phyloP scores from a whole-genome alignment of 2,113 vertebrate species.

The Stigmatopora argus region DNA sequence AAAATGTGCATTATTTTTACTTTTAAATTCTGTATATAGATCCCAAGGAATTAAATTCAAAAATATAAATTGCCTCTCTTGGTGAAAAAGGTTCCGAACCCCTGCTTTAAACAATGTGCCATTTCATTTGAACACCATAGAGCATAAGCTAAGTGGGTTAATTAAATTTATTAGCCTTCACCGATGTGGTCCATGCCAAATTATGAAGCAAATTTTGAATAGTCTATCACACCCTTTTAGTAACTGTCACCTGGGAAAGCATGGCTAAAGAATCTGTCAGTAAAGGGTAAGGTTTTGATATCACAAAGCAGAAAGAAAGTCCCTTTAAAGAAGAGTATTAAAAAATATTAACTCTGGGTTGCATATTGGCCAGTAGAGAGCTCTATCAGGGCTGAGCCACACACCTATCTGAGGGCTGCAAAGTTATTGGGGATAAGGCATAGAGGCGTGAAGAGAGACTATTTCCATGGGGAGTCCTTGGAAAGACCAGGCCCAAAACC shows the following conservation, averaged over 20 bases:
- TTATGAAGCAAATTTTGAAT: conserved; percentile 16
- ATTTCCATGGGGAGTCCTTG: conserved; percentile 61
- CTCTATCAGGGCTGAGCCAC: conserved; percentile 55
- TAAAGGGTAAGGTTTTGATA: conserved; percentile 20
- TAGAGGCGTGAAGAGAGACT: conserved; percentile 55
- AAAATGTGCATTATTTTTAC: too few relatives aligned
- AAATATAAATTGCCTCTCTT: too few relatives aligned
- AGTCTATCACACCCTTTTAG: background rate
- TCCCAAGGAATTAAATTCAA: too few relatives aligned
- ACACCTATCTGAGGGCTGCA: conserved; percentile 55
- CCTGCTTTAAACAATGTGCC: background rate
- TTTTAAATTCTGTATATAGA: too few relatives aligned
- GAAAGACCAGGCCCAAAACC: conserved; percentile 51
- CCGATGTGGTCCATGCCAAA: conserved; percentile 8
- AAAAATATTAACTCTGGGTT: conserved; percentile 28
- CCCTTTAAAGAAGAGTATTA: conserved; percentile 17
- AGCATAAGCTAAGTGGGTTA: conserved; percentile 1
- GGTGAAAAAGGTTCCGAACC: too few relatives aligned
- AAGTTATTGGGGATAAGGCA: conserved; percentile 60
- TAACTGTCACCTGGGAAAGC: conserved; percentile 13
- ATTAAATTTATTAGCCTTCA: conserved; percentile 19
- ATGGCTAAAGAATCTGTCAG: conserved; percentile 1
- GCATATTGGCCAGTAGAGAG: conserved; percentile 31
- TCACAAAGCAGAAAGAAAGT: conserved; percentile 13
- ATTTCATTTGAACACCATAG: conserved; percentile 16